phyloP scores from a whole-genome alignment of 2,113 vertebrate species.

The Climacteris rufus region DNA sequence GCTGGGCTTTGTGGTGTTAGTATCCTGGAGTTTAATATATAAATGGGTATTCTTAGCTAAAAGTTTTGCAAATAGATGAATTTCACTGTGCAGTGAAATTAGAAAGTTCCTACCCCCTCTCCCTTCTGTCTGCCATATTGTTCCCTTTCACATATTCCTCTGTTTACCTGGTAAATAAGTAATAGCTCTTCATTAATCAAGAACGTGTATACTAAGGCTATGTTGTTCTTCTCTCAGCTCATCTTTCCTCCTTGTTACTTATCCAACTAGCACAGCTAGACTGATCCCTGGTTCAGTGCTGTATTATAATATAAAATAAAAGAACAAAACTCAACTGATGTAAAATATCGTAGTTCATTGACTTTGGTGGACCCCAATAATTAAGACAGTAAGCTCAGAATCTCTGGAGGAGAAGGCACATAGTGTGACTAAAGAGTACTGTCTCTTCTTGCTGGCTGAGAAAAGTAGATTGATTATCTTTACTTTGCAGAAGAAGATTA shows the following conservation, averaged over 20 bases:
- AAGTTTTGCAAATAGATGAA: neutral
- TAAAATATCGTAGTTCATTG: neutral
- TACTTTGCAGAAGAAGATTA: neutral
- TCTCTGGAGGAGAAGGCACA: neutral
- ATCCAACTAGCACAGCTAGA: neutral
- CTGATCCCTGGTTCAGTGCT: neutral
- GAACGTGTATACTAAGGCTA: neutral
- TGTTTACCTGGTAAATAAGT: accelerated
- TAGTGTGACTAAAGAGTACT: neutral
- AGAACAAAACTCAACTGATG: neutral
- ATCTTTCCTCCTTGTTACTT: neutral
- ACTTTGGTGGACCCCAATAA: neutral
- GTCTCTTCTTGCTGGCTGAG: neutral
- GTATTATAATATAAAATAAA: neutral
- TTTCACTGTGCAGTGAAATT: neutral
- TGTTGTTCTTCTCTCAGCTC: neutral
- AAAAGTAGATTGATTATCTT: slow-evolving; percentile 15
- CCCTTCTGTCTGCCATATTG: neutral
- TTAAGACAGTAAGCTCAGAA: neutral
- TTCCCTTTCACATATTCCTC: neutral
- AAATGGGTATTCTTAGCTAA: neutral
- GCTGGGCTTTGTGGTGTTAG: neutral
- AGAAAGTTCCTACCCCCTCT: neutral
- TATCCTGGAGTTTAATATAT: neutral
- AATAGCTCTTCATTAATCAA: neutral